Evolutionary conservation across 2,888 invertebrate species (phyloP).

Genomic region (Geophilus truncorum): DNA sequence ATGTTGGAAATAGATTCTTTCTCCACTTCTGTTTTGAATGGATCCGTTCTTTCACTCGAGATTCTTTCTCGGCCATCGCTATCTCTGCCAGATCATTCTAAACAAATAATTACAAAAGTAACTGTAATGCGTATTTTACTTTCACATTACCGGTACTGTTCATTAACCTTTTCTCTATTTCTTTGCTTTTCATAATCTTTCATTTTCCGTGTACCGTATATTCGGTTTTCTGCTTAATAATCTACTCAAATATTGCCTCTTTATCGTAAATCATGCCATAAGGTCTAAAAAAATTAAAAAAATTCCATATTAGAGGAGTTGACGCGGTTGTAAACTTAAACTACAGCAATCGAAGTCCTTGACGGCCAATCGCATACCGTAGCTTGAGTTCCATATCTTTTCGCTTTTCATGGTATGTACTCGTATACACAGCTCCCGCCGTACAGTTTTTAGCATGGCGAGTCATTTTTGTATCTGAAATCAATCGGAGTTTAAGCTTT

Average conservation of each 20-base stretch:
- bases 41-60: neutral
- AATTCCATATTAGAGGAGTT: constrained; percentile 45
- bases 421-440: constrained; percentile 95
- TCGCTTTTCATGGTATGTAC: constrained; percentile 96
- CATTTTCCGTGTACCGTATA: constrained; percentile 75
- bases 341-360: constrained; percentile 98
- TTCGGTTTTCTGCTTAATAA: constrained; percentile 89
- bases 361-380: constrained; percentile 74
- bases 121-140: neutral
- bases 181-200: constrained; percentile 89
- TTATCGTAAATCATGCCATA: constrained; percentile 95
- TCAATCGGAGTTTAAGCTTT: no score
- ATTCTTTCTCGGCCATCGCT: neutral
- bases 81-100: neutral
- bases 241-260: constrained; percentile 91
- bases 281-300: constrained; percentile 52
- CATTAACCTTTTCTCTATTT: constrained; percentile 63
- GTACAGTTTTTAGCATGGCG: constrained; percentile 97
- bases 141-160: neutral
- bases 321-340: constrained; percentile 91
- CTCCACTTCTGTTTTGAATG: neutral
- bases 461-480: constrained; percentile 63
- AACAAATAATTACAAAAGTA: neutral
- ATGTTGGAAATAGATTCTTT: constrained; percentile 22
- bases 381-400: constrained; percentile 76